Evolutionary conservation across 2,113 vertebrate species (phyloP), one percentile per base, ranked within the genome.

Genomic region (Mobula hypostoma): DNA sequence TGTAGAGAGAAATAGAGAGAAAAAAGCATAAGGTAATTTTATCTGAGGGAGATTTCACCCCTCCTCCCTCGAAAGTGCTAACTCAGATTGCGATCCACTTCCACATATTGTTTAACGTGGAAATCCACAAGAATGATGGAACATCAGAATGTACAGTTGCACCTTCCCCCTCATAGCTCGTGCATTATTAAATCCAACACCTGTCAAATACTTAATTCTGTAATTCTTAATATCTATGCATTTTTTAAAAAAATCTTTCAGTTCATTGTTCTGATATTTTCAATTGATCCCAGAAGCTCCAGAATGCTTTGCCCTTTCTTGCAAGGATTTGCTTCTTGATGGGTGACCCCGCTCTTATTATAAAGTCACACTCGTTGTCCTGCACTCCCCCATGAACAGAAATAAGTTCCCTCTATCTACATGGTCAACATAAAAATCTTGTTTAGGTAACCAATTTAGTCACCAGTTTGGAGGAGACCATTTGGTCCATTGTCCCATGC

Each of bases 1-100:
- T 98, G 96, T 90, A 88, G 94, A 61, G 7, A 77, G 32, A 24
- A n/a, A 94, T 2, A 74, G 5, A 77, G 32, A 72, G 36, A 76
- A 70, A 83, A 27, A n/a, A 8, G 29, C 15, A 29, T 1, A 85
- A n/a, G 29, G 63, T 8, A 88, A 1, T 63, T n/a, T n/a, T 14
- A 58, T 5, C 56, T 12, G 0, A 27, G 82, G 7, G 8, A 24
- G 56, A 2, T 58, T 74, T 58, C 82, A 58, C 56, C 19, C 14
- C 82, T 85, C 48, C 8, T 61, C 11, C 58, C 21, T 21, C 3
- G 9, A 85, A 29, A 48, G 8, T 27, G 82, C 82, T 61, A 9
- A 11, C 48, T 29, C 1, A 3, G 40, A 19, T 36, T 48, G 15
- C 15, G 15, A 9, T 21, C 74, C 74, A 77, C 6, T 21, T 77